These are phyloP conservation scores for Lasioglossum albipes DNA, from an alignment of 1,140 invertebrate species.

Conservation along the genomic window DNA sequence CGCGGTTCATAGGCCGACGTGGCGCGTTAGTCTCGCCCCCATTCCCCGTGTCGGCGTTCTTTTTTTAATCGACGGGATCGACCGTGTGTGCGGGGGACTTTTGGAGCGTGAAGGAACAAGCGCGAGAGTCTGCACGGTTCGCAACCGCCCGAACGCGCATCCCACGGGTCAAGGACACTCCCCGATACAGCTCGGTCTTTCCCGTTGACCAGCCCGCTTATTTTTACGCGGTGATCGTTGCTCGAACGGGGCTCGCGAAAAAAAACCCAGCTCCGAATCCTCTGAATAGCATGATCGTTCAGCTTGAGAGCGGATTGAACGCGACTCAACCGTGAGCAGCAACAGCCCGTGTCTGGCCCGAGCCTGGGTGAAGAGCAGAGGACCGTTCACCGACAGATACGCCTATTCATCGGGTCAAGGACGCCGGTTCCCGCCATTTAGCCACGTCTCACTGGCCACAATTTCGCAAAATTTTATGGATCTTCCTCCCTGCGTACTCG, in stretches of 20 bases:
- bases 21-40: not conserved
- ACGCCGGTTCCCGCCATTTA: constrained; percentile 6
- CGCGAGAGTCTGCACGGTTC: constrained; percentile 33
- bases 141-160: constrained; percentile 42
- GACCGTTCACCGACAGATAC: constrained; percentile 21
- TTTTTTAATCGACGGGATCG: constrained; percentile 32
- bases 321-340: not conserved
- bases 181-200: not conserved
- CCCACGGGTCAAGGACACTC: constrained; percentile 56
- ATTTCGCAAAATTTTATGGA: not conserved
- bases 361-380: not conserved
- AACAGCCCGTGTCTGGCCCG: not conserved
- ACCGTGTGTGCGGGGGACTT: constrained; percentile 25
- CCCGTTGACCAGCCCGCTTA: constrained; percentile 2
- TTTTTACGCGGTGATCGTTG: constrained; percentile 29
- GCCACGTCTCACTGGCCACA: not conserved
- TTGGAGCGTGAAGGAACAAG: constrained; percentile 54
- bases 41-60: not conserved
- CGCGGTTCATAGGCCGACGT: not conserved
- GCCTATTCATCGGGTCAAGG: constrained; percentile 49
- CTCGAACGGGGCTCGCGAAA: not conserved
- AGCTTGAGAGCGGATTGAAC: not conserved
- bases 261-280: not conserved
- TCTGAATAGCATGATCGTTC: not conserved
- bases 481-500: too few species aligned